A percentile compares a stretch with the other conserved stretches of the same genome.
These are phyloP conservation scores for Epistrophe grossulariae DNA, from an alignment of 2,888 invertebrate genomes.

Conservation along the genomic window DNA sequence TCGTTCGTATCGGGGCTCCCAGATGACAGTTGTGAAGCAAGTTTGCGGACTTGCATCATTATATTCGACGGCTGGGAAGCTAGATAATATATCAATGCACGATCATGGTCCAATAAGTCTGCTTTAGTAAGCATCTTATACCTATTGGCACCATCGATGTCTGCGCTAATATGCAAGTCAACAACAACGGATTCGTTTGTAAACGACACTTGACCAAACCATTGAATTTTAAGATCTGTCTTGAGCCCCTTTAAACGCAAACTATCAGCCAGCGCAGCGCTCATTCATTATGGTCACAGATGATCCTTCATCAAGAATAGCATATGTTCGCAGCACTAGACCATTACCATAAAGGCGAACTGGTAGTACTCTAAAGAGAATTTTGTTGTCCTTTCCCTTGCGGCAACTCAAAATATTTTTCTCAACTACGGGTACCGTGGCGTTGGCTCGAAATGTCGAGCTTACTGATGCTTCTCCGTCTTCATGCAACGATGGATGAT, in stretches of 20 bases:
- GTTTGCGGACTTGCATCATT: background rate
- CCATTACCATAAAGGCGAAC: too few species aligned
- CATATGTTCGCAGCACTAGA: too few species aligned
- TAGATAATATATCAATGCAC: background rate
- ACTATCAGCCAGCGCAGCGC: background rate
- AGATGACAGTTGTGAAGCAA: conserved; percentile 5
- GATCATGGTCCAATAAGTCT: background rate
- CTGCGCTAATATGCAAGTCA: background rate
- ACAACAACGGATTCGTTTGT: background rate
- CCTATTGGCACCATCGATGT: background rate
- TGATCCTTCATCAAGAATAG: too few species aligned
- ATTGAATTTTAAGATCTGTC: background rate
- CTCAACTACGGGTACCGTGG: background rate
- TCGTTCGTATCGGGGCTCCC: conserved; percentile 1
- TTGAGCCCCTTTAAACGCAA: background rate
- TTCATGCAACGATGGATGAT: background rate
- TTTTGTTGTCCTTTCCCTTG: background rate
- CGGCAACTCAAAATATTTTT: background rate
- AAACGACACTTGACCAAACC: background rate
- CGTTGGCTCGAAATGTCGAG: background rate
- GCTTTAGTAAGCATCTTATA: background rate
- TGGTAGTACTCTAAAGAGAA: too few species aligned
- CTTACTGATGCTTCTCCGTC: background rate
- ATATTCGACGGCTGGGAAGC: background rate
- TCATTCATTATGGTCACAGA: background rate